Evolutionary conservation across 2,797 vertebrate species (phyloP).

Genomic region (Halcyon chelicuti): DNA sequence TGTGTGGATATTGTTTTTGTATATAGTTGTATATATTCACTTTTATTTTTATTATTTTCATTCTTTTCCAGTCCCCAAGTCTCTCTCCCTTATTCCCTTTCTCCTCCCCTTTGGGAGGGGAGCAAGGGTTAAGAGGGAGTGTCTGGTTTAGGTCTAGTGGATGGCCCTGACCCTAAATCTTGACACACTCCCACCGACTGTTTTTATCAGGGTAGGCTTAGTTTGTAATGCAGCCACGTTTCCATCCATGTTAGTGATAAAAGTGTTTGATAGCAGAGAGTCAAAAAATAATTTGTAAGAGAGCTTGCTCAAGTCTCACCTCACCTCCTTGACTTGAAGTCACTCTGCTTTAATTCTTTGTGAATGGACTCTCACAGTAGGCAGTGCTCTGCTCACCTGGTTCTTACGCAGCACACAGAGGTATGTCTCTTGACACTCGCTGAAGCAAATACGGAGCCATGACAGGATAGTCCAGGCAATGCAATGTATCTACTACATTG

Average conservation of each 20-base stretch:
- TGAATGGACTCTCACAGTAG: not conserved
- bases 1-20: too few species aligned
- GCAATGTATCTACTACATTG: not conserved
- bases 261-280: not conserved
- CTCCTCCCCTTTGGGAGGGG: too few species aligned
- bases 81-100: too few species aligned
- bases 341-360: not conserved
- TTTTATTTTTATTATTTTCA: too few species aligned
- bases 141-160: too few species aligned
- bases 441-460: not conserved
- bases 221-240: not conserved
- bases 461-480: too few species aligned
- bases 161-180: too few species aligned
- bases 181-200: not conserved
- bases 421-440: fast-evolving
- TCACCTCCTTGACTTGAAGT: not conserved
- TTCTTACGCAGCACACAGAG: not conserved
- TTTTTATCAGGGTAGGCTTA: not conserved
- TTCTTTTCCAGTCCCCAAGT: too few species aligned
- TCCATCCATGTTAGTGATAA: not conserved
- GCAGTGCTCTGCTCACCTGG: not conserved
- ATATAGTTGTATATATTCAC: too few species aligned
- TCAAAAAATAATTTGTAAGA: not conserved
- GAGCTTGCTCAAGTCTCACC: not conserved
- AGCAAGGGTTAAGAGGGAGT: too few species aligned